Evolutionary conservation across 2,113 vertebrate genomes (phyloP).

Genomic region (Athene cunicularia): DNA sequence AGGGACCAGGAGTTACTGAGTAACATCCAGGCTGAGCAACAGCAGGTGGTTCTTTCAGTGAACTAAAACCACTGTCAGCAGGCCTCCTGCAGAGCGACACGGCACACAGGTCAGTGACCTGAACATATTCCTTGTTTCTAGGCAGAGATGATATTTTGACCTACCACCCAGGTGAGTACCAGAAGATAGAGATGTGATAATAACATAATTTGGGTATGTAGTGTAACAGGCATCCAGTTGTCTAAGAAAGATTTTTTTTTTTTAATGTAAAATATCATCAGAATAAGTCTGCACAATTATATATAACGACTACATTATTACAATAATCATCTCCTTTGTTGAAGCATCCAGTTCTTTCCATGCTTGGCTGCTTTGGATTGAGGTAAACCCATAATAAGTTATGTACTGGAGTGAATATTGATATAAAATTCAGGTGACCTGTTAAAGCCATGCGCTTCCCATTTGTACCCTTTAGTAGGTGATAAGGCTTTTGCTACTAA

Average conservation of each 20-base stretch:
- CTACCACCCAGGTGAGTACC: no score
- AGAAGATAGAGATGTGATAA: background rate
- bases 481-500: background rate
- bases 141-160: background rate
- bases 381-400: background rate
- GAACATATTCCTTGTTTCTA: background rate
- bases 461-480: background rate
- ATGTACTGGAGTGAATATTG: background rate
- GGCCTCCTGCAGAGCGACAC: background rate
- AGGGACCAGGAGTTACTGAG: background rate
- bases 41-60: background rate
- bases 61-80: background rate
- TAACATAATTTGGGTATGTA: background rate
- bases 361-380: background rate
- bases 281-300: conserved; percentile 53
- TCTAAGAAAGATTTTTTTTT: conserved; percentile 53
- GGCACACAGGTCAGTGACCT: background rate
- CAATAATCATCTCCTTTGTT: background rate
- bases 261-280: background rate
- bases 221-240: conserved; percentile 28
- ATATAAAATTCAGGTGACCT: background rate
- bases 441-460: background rate
- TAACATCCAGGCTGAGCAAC: background rate
- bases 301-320: conserved; percentile 43
- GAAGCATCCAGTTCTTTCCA: background rate